These are phyloP conservation scores for Oxyruncus cristatus DNA, from an alignment of 2,113 vertebrate genomes.

Conservation along the genomic window DNA sequence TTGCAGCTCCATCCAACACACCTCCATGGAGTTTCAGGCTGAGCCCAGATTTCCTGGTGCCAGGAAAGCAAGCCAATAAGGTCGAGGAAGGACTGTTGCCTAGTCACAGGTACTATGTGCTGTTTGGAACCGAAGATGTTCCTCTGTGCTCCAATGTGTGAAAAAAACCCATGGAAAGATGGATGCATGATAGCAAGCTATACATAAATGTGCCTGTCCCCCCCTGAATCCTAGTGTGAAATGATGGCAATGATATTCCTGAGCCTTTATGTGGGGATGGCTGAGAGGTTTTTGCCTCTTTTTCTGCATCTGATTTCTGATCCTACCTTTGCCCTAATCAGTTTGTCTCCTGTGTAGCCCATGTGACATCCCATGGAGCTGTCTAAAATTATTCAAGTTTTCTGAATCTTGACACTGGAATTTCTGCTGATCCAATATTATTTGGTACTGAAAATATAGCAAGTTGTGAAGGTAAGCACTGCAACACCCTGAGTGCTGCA, in stretches of 20 bases:
- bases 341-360: neutral
- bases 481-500: neutral
- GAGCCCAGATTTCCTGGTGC: neutral
- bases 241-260: neutral
- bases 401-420: neutral
- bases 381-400: neutral
- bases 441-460: neutral
- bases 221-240: neutral
- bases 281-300: neutral
- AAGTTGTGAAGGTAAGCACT: neutral
- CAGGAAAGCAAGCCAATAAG: neutral
- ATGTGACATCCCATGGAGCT: neutral
- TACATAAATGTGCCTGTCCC: fast-evolving
- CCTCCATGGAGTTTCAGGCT: neutral
- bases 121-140: neutral
- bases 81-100: neutral
- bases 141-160: neutral
- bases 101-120: fast-evolving
- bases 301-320: neutral
- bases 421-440: neutral
- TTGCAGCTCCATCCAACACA: neutral
- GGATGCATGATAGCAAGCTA: neutral
- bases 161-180: neutral
- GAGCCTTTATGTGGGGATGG: neutral
- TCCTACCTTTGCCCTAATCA: neutral